A percentile compares a stretch with the other conserved stretches of the same genome.
Conservation (phyloP, 2,797 vertebrate species). For the Phoeniculus purpureus region DNA sequence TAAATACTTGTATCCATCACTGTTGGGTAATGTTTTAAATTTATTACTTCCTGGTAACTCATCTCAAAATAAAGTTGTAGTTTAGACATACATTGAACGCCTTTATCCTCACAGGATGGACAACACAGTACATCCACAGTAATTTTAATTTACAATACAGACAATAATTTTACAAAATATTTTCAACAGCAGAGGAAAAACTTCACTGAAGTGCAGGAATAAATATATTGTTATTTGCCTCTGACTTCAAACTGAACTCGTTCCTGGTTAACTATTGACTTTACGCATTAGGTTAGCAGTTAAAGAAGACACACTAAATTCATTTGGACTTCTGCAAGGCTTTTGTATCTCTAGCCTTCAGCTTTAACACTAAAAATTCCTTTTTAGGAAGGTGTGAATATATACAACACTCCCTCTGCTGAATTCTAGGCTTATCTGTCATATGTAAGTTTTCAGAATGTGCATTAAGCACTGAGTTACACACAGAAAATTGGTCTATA, state of each 20-base stretch:
- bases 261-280: background rate
- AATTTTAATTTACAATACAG: background rate
- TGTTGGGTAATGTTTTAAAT: background rate
- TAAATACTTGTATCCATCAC: background rate
- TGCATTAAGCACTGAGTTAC: background rate
- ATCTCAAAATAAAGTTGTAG: background rate
- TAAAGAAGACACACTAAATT: background rate
- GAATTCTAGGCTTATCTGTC: background rate
- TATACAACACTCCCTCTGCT: background rate
- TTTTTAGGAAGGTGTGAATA: background rate
- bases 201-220: background rate
- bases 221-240: background rate
- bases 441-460: background rate
- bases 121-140: accelerated
- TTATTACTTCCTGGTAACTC: background rate
- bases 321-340: background rate
- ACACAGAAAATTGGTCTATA: background rate
- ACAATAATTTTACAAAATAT: background rate
- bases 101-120: background rate
- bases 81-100: background rate
- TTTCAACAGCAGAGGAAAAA: background rate
- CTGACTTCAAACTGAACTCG: background rate
- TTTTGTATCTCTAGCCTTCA: background rate
- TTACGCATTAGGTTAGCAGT: background rate
- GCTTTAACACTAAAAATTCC: background rate